Evolutionary conservation across 2,888 invertebrate species (phyloP), one percentile per base, ranked within the genome.

Genomic region (Stegophylla sp.): DNA sequence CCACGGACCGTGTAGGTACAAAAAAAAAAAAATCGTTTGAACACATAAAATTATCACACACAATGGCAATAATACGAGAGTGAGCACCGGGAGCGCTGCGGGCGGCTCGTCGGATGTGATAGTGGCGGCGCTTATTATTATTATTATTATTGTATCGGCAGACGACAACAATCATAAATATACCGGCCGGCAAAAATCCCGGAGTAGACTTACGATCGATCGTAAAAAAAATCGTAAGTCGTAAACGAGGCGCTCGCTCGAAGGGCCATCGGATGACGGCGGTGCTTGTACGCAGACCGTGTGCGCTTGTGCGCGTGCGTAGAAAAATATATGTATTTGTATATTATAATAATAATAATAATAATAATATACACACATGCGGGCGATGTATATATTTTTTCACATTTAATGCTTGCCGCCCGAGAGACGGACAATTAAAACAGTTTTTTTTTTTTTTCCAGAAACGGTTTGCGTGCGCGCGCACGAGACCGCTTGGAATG

Each of bases 351-450:
- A n/a, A n/a, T n/a, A n/a, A n/a, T n/a, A n/a, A n/a, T n/a, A 64
- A 53, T 45, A 28, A 63, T 28, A n/a, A 48, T 61, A 61, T 61
- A 61, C 28, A 17, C 7, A 20, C 48, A 61, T 48, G 74, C 51
- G 23, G 48, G 48, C 63, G 63, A 63, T 23, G 17, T n/a, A 48
- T 43, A 9, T n/a, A 48, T 43, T 72, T 28, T 45, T 56, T 13
- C 28, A 7, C 20, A 45, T 28, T 13, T 1, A 13, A 1, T 15
- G n/a, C n/a, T 41, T 28, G 59, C 20, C 26, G 23, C 28, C 23
- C 59, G 43, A 61, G 69, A 45, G 34, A 69, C 20, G 71, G 79
- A 79, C 79, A 79, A 79, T 79, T 79, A 79, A 79, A 79, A 79
- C 48, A 45, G 61, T 43, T 69, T 66, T 45, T 77, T 45, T 63